Evolutionary conservation across 2,797 vertebrate genomes (phyloP), one percentile per base, ranked within the genome.

Genomic region (Sebastes reedi): DNA sequence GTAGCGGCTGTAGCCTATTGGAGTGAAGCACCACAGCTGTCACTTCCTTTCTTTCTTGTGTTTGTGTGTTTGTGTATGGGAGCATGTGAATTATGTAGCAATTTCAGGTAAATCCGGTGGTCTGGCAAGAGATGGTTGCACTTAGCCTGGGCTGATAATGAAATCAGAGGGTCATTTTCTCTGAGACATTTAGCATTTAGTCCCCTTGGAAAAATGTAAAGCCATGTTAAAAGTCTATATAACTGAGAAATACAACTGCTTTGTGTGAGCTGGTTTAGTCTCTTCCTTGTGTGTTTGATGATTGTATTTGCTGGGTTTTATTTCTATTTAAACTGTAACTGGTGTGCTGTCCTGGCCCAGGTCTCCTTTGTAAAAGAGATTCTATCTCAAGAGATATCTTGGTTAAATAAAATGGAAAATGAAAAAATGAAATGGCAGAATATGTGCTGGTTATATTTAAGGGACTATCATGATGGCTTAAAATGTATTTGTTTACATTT

Each of bases 1-100:
- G 61, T 42, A 67, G 25, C 10, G 4, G 71, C 67, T 62, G 50
- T 22, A 46, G 65, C 29, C 60, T 65, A 29, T 22, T 67, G 77
- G 72, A 83, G 61, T 74, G 85, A 87, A 87, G 88, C 77, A 79
- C 56, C 62, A 71, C 85, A 77, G 89, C 72, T 89, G 88, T 80
- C 73, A 56, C 72, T 79, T 50, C 64, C 54, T 70, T 67, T 70
- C 46, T 42, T 42, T 42, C n/a, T 58, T 62, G 22, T 8, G 50
- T 67, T 6, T 58, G 10, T 61, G 55, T 77, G 54, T n/a, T 54
- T 70, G 64, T 77, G 20, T n/a, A 11, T 13, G 52, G 9, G 36
- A 29, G 36, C 9, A 22, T 64, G 42, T 83, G 77, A 88, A 79
- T 75, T 81, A 80, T 77, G 50, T 7, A 20, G 67, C 68, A 78